phyloP scores from a whole-genome alignment of 2,797 vertebrate genomes.

The Catamblyrhynchus diadema region DNA sequence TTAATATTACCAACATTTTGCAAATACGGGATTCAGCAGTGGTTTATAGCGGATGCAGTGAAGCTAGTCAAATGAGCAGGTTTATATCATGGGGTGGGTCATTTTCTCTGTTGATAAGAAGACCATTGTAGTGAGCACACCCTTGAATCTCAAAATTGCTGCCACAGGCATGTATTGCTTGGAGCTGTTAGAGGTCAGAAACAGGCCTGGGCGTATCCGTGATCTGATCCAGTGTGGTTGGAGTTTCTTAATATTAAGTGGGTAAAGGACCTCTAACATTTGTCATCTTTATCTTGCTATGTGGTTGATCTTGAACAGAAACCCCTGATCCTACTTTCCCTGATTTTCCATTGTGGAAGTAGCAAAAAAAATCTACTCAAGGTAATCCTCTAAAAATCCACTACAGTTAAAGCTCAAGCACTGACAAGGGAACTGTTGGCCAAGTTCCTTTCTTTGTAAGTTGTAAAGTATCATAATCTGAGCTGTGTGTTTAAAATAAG shows the following conservation, averaged over 20 bases:
- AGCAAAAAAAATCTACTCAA: neutral
- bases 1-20: slow-evolving; percentile 18
- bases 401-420: neutral
- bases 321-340: neutral
- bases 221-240: neutral
- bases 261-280: neutral
- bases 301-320: neutral
- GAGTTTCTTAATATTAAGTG: rapidly evolving
- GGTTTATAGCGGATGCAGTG: neutral
- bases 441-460: neutral
- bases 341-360: neutral
- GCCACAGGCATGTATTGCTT: neutral
- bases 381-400: neutral
- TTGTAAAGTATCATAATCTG: neutral
- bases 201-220: neutral
- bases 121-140: neutral
- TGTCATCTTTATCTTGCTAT: neutral
- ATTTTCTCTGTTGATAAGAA: neutral
- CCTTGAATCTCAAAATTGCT: neutral
- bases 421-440: neutral
- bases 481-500: neutral
- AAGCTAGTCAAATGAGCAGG: neutral
- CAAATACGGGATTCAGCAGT: neutral
- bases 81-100: neutral
- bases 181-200: neutral